Conservation (phyloP, 2,888 invertebrate genomes). For the Sesamia inferens region DNA sequence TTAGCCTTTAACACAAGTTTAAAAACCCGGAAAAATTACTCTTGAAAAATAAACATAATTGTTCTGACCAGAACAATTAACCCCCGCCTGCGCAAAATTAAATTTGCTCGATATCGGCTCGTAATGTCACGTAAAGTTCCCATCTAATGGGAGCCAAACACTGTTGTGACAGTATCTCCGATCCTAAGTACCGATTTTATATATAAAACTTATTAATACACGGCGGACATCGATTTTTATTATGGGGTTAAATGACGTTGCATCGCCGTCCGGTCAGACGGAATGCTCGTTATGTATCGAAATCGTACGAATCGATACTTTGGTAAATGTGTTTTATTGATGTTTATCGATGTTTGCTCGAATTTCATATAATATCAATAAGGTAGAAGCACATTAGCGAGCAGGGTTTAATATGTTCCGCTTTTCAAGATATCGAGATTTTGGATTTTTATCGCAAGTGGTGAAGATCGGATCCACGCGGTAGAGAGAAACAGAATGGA, state of each 20-base stretch:
- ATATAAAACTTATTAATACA: constrained; percentile 68
- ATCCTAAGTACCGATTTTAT: constrained; percentile 66
- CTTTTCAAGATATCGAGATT: constrained; percentile 20
- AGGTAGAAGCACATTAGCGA: constrained; percentile 37
- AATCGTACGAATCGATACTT: constrained; percentile 46
- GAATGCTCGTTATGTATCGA: constrained; percentile 49
- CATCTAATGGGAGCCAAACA: constrained; percentile 73
- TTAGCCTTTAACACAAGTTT: constrained; percentile 2
- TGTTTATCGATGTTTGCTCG: constrained; percentile 43
- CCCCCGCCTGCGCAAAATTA: constrained; percentile 70
- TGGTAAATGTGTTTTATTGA: constrained; percentile 37
- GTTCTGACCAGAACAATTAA: constrained; percentile 69
- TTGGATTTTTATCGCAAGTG: constrained; percentile 32
- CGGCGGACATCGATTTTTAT: constrained; percentile 72
- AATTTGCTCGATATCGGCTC: constrained; percentile 72
- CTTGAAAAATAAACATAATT: constrained; percentile 55
- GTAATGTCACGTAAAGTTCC: constrained; percentile 78
- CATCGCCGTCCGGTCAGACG: constrained; percentile 19
- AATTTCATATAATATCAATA: constrained; percentile 49
- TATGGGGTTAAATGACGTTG: constrained; percentile 68
- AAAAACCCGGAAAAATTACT: constrained; percentile 60
- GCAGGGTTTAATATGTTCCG: constrained; percentile 38
- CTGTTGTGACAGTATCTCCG: constrained; percentile 73
- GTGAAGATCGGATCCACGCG: not conserved
- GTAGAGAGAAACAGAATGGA: not conserved